phyloP scores from a whole-genome alignment of 2,113 vertebrate species.

The Alexandromys fortis region DNA sequence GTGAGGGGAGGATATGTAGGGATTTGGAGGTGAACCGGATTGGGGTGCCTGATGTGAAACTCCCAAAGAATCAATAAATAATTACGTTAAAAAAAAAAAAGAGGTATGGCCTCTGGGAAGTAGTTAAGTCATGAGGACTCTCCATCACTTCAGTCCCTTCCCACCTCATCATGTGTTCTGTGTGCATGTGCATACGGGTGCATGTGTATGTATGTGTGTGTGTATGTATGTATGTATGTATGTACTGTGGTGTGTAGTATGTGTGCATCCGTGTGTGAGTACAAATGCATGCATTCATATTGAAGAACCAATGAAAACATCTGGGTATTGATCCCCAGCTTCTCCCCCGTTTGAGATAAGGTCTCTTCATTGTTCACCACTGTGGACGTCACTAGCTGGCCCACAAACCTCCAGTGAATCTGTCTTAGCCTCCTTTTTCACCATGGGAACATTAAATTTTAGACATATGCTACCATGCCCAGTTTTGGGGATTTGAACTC shows the following conservation, averaged over 20 bases:
- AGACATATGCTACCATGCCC: background rate
- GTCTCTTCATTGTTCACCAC: too few relatives aligned
- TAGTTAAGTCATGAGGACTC: background rate
- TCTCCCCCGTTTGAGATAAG: background rate
- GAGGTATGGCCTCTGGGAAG: background rate
- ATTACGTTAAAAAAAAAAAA: too few relatives aligned
- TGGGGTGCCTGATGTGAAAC: too few relatives aligned
- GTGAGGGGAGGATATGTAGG: too few relatives aligned
- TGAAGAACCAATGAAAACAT: background rate
- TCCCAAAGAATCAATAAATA: too few relatives aligned
- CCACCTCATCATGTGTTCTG: background rate
- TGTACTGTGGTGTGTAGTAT: background rate
- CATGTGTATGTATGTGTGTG: background rate
- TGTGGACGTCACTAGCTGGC: too few relatives aligned
- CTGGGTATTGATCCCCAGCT: background rate
- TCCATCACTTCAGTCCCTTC: background rate
- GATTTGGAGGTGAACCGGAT: too few relatives aligned
- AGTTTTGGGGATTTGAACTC: background rate
- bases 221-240: background rate
- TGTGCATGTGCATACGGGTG: background rate
- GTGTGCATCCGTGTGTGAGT: background rate
- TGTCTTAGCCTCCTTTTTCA: background rate
- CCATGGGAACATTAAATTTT: background rate
- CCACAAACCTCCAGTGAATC: background rate
- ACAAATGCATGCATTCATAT: background rate